Conservation (phyloP, 2,888 invertebrate genomes). For the Drosophila kuntzei region DNA sequence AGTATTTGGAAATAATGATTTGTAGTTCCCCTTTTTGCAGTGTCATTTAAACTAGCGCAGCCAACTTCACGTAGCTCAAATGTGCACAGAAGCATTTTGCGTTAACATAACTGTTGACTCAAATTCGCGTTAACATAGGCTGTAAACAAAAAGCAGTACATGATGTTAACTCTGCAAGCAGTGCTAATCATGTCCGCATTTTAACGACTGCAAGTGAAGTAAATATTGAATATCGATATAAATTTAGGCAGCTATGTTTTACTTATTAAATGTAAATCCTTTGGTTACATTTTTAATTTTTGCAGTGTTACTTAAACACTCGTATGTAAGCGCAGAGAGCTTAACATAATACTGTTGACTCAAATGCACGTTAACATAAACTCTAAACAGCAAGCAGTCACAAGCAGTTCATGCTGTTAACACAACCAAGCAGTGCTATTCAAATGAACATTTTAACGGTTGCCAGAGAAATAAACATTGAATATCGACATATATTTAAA, state of each 20-base stretch:
- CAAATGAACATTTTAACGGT: background rate
- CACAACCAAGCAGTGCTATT: slow-evolving; percentile 21
- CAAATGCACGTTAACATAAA: slow-evolving; percentile 7
- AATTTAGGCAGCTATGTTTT: no score
- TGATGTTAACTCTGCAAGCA: no score
- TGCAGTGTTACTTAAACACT: no score
- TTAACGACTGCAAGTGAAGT: no score
- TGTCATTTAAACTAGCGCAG: background rate
- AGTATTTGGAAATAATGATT: background rate
- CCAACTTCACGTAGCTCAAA: slow-evolving; percentile 25
- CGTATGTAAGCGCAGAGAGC: no score
- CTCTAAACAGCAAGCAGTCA: slow-evolving; percentile 1
- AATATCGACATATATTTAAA: background rate
- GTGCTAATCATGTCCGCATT: no score
- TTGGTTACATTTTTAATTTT: no score
- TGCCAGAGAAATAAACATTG: background rate
- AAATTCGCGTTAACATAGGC: slow-evolving; percentile 4
- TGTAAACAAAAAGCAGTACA: background rate
- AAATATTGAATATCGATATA: no score
- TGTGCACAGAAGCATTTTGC: background rate
- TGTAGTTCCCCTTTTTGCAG: background rate
- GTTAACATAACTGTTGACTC: no score
- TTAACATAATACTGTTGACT: no score
- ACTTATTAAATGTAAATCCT: no score
- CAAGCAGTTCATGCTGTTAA: slow-evolving; percentile 7